Evolutionary conservation across 2,888 invertebrate genomes (phyloP).

Genomic region (Apamea anceps): DNA sequence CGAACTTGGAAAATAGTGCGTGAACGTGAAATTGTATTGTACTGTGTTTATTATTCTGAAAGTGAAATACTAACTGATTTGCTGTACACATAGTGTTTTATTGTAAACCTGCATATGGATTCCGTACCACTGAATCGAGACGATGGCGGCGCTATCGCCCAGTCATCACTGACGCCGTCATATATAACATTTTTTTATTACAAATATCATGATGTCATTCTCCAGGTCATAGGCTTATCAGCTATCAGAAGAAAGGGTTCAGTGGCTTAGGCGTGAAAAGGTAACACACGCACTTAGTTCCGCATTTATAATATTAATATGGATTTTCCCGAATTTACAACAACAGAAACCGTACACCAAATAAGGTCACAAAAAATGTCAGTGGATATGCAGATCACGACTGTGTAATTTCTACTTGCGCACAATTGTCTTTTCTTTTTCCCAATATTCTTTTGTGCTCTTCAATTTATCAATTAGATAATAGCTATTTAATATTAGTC

Average conservation of each 20-base stretch:
- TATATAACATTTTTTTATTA: background rate
- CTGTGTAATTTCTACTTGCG: background rate
- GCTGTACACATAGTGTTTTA: no score
- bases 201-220: background rate
- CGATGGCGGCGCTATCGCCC: no score
- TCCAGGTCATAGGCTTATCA: no score
- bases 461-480: constrained; percentile 4
- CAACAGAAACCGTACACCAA: background rate
- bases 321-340: no score
- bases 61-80: no score
- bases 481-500: background rate
- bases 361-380: background rate
- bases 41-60: no score
- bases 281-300: background rate
- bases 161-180: no score
- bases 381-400: background rate
- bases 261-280: background rate
- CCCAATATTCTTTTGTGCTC: background rate
- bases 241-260: background rate
- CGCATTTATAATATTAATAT: background rate
- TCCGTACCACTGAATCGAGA: no score
- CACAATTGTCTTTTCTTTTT: background rate
- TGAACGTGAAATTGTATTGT: background rate
- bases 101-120: no score
- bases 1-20: background rate